A percentile compares a stretch with the other conserved stretches of the same genome.
Conservation (phyloP, 2,888 invertebrate genomes). For the Sphaerophoria taeniata region DNA sequence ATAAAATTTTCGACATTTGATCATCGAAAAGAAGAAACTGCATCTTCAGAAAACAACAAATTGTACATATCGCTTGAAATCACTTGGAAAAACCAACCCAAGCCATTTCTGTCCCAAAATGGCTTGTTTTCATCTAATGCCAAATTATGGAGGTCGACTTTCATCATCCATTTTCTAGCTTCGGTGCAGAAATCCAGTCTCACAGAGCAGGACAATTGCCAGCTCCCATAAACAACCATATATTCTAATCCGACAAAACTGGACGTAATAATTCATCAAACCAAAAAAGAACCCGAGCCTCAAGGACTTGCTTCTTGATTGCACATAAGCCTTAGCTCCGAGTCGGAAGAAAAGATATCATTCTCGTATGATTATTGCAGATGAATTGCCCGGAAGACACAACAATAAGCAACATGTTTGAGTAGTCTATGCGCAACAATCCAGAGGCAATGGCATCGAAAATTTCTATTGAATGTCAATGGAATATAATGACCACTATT, state of each 20-base stretch:
- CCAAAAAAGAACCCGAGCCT: constrained; percentile 19
- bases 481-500: constrained; percentile 62
- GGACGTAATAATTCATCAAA: constrained; percentile 62
- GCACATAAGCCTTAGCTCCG: constrained; percentile 16
- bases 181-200: neutral
- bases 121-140: constrained; percentile 45
- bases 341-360: constrained; percentile 25
- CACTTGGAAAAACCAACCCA: constrained; percentile 40
- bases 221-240: constrained; percentile 3
- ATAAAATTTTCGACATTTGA: neutral
- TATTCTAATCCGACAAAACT: constrained; percentile 62
- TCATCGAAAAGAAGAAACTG: neutral
- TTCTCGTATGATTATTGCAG: constrained; percentile 39
- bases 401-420: constrained; percentile 10
- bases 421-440: neutral
- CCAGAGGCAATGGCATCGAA: constrained; percentile 51
- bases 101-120: constrained; percentile 39
- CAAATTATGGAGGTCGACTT: constrained; percentile 7
- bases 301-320: constrained; percentile 51
- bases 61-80: neutral
- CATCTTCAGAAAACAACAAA: neutral
- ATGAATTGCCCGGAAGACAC: constrained; percentile 58
- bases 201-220: constrained; percentile 35
- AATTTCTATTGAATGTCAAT: constrained; percentile 68
- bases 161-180: constrained; percentile 29